Evolutionary conservation across 1,140 invertebrate genomes (phyloP), one percentile per base, ranked within the genome.

Genomic region (Asobara japonica): DNA sequence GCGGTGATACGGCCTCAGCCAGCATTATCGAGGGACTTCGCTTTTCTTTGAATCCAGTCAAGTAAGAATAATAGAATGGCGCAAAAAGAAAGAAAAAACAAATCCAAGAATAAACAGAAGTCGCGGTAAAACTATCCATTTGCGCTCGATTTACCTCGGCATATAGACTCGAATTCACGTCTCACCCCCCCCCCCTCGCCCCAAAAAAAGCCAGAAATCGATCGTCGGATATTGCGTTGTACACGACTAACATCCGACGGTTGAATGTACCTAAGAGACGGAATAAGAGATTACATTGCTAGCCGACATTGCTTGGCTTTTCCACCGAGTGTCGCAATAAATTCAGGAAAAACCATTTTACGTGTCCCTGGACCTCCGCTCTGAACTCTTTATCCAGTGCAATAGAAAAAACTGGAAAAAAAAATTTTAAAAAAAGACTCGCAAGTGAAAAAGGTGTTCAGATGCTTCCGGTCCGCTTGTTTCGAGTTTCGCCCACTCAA

Each of bases 301-400:
- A 22, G 25, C 18, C 51, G 20, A 56, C 22, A 27, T 27, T 51
- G 5, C 45, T 51, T 56, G 20, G 10, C 51, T 56, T 56, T 25
- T 5, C 22, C 20, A 20, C 62, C 11, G 64, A 16, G 22, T 67
- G n/a, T 69, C 29, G 67, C 31, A 61, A 69, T 69, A 69, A 69
- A 69, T 69, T 56, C 31, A 25, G 22, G n/a, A 22, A 61, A 61
- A 61, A 33, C 48, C 8, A 22, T 61, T 69, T 61, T 25, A 31
- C 36, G 48, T 33, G 30, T 56, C 18, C 22, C n/a, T 20, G 13
- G 6, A 13, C 3, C 33, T 2, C 20, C 33, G 18, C 7, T 33
- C 38, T 10, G 33, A 36, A 65, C 33, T 27, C 20, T 65, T 25
- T 10, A 65, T 65, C 33, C 22, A 36, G 11, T 25, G n/a, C n/a